Evolutionary conservation across 2,797 vertebrate species (phyloP).

Genomic region (Macropodus opercularis): DNA sequence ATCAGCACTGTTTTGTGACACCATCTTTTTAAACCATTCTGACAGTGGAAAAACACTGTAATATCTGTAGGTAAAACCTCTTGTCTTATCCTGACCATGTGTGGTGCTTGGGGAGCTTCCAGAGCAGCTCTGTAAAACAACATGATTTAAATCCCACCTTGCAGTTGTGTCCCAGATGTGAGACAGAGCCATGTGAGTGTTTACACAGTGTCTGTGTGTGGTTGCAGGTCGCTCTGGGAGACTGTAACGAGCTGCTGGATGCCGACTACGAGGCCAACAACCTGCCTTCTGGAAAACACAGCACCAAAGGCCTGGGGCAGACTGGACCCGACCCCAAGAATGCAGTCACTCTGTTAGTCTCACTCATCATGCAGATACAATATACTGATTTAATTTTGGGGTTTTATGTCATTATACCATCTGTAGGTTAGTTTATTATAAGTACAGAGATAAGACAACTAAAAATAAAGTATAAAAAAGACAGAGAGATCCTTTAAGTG

Average conservation of each 20-base stretch:
- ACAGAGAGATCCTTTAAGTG: too few relatives aligned
- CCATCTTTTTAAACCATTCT: background rate
- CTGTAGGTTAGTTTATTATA: background rate
- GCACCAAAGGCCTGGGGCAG: conserved; percentile 89
- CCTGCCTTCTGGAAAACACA: conserved; percentile 86
- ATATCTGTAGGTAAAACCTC: background rate
- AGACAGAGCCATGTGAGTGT: background rate
- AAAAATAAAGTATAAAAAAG: background rate
- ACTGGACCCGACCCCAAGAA: conserved; percentile 82
- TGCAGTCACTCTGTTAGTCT: conserved; percentile 82
- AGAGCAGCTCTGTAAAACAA: background rate
- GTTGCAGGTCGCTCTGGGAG: conserved; percentile 89
- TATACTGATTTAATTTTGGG: conserved; percentile 4
- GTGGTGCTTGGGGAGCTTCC: too few relatives aligned
- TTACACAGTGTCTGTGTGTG: conserved; percentile 14
- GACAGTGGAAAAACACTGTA: too few relatives aligned
- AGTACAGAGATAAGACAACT: background rate
- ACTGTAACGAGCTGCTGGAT: conserved; percentile 84
- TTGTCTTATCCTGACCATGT: background rate
- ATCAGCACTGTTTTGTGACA: background rate
- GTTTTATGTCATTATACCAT: conserved; percentile 22
- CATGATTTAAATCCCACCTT: background rate
- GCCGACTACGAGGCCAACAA: conserved; percentile 84
- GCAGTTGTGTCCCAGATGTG: background rate
- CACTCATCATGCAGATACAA: background rate